A percentile compares a stretch with the other conserved stretches of the same genome.
These are phyloP conservation scores for Heterotis niloticus DNA, from an alignment of 2,113 vertebrate species.

Conservation along the genomic window DNA sequence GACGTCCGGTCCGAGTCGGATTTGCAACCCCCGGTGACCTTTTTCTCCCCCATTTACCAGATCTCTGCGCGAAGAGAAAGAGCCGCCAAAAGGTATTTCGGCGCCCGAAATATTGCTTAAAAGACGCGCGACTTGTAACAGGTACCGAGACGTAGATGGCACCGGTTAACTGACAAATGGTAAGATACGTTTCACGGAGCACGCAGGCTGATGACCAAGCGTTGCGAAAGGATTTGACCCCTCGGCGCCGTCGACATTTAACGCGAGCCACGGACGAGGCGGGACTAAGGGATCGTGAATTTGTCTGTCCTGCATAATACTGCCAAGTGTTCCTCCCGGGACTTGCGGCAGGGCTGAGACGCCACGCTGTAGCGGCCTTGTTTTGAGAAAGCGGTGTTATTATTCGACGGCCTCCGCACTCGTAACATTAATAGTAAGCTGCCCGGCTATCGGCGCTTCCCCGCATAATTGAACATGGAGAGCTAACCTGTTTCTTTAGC, in stretches of 20 bases:
- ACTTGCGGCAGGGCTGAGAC: background rate
- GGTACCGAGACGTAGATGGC: no score
- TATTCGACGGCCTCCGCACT: constrained; percentile 58
- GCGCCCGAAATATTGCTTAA: constrained; percentile 49
- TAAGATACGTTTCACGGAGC: constrained; percentile 28
- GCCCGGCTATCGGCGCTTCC: constrained; percentile 71
- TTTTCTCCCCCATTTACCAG: constrained; percentile 21
- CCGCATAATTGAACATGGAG: constrained; percentile 85
- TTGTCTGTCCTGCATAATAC: background rate
- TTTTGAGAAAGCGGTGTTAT: constrained; percentile 41
- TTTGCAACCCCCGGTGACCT: constrained; percentile 37
- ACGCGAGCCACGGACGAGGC: background rate
- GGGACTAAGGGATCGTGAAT: constrained; percentile 5
- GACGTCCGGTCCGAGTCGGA: constrained; percentile 48
- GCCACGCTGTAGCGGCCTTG: constrained; percentile 26
- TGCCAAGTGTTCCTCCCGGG: no score
- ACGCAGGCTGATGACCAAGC: constrained; percentile 22
- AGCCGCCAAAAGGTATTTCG: constrained; percentile 43
- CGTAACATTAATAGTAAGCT: constrained; percentile 74
- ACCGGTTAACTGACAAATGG: background rate
- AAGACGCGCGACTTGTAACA: no score
- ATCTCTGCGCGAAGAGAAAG: constrained; percentile 34
- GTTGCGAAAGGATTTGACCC: no score
- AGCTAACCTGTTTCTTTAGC: constrained; percentile 75
- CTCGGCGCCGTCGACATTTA: background rate